A percentile compares a stretch with the other conserved stretches of the same genome.
phyloP scores from a whole-genome alignment of 2,113 vertebrate genomes.

The Heloderma charlesbogerti region DNA sequence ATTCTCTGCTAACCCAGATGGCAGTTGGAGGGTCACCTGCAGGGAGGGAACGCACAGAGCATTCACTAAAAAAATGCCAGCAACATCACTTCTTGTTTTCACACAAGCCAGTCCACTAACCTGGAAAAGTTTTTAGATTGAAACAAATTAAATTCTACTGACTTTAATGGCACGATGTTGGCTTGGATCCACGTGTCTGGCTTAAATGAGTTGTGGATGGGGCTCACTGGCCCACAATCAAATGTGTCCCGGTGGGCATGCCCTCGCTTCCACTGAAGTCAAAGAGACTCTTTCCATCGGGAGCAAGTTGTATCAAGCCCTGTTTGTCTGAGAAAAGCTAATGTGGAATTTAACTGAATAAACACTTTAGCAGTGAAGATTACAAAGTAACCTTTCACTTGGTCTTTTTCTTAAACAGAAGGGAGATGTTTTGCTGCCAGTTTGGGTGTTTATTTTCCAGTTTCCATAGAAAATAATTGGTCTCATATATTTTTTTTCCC shows the following conservation, averaged over 20 bases:
- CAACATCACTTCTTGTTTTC: not conserved
- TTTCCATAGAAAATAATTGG: slow-evolving; percentile 83
- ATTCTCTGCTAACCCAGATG: not conserved
- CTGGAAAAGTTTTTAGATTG: not conserved
- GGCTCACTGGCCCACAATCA: not conserved
- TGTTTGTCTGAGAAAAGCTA: slow-evolving; percentile 56
- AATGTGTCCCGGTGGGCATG: not conserved
- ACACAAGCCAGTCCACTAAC: not conserved
- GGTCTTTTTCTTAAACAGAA: slow-evolving; percentile 36
- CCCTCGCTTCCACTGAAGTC: slow-evolving; percentile 41
- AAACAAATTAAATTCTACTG: not conserved
- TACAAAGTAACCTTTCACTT: slow-evolving; percentile 71
- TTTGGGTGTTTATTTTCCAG: slow-evolving; percentile 80
- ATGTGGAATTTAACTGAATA: slow-evolving; percentile 65
- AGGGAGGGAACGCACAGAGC: not conserved
- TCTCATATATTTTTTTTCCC: slow-evolving; percentile 71
- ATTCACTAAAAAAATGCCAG: not conserved
- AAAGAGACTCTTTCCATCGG: slow-evolving; percentile 39
- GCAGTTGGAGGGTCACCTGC: not conserved
- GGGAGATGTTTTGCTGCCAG: slow-evolving; percentile 65
- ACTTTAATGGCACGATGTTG: not conserved
- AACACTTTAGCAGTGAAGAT: slow-evolving; percentile 69
- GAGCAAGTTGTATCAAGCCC: not conserved
- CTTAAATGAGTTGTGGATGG: slow-evolving; percentile 9
- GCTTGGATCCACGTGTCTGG: slow-evolving; percentile 12